phyloP scores from a whole-genome alignment of 2,113 vertebrate genomes.

The Alexandromys fortis region DNA sequence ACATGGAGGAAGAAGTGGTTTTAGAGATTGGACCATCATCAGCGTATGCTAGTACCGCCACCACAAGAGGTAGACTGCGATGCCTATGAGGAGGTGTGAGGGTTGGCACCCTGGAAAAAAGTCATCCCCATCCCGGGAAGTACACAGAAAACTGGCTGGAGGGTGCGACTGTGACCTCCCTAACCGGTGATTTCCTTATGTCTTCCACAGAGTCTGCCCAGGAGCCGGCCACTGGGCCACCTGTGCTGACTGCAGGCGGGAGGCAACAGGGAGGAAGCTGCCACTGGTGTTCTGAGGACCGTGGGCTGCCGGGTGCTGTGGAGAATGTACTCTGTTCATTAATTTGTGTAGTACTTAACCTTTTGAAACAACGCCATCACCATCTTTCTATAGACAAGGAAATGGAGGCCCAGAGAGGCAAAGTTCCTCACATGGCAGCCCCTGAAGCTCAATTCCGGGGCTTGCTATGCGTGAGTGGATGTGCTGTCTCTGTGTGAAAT shows the following conservation, averaged over 20 bases:
- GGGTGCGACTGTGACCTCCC: conserved; percentile 11
- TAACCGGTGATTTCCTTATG: background rate
- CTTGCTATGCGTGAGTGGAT: background rate
- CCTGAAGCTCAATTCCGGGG: background rate
- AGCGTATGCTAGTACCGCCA: background rate
- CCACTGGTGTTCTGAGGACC: background rate
- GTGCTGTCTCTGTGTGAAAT: background rate
- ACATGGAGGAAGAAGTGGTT: background rate
- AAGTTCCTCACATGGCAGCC: background rate
- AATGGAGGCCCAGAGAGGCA: background rate
- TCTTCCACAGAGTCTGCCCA: background rate
- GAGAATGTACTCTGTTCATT: background rate
- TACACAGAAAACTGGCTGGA: background rate
- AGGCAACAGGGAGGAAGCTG: background rate
- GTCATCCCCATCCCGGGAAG: background rate
- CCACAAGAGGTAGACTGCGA: conserved; percentile 50
- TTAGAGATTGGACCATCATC: background rate
- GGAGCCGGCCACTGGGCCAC: background rate
- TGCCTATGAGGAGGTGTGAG: background rate
- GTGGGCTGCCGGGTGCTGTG: background rate
- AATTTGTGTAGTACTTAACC: background rate
- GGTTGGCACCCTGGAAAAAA: background rate
- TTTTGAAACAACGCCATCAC: background rate
- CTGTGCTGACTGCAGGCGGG: background rate
- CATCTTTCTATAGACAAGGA: background rate